Evolutionary conservation across 2,888 invertebrate genomes (phyloP).

Genomic region (Cecidostiba fungosa): DNA sequence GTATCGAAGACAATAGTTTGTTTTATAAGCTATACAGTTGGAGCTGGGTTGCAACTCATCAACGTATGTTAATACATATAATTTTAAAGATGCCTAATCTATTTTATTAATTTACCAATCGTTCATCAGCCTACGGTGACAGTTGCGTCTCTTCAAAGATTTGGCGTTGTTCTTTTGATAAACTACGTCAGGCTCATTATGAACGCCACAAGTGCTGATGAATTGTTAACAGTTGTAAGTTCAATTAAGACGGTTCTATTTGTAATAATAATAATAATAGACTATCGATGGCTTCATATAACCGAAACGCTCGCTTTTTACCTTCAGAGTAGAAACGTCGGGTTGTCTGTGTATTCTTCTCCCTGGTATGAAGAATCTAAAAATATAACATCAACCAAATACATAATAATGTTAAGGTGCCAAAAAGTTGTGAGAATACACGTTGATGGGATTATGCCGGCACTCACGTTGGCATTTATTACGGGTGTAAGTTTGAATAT

Average conservation of each 20-base stretch:
- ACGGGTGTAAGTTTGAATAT: constrained; percentile 38
- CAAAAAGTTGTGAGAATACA: constrained; percentile 41
- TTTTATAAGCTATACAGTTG: constrained; percentile 48
- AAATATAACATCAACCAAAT: neutral
- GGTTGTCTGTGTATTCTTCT: constrained; percentile 21
- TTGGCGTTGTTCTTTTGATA: constrained; percentile 38
- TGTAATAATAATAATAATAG: neutral
- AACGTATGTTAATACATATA: constrained; percentile 26
- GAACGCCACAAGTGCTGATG: constrained; percentile 32
- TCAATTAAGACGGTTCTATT: neutral
- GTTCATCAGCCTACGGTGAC: constrained; percentile 24
- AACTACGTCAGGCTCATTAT: constrained; percentile 48
- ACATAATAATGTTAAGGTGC: constrained; percentile 51
- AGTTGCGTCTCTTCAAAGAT: constrained; percentile 17
- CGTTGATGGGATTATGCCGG: constrained; percentile 36
- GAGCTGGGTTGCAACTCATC: constrained; percentile 44
- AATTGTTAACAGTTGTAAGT: constrained; percentile 35
- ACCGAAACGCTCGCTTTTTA: neutral
- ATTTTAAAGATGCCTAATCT: neutral
- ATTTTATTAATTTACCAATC: neutral
- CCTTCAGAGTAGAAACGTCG: constrained; percentile 34
- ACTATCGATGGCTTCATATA: neutral
- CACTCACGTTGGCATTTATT: constrained; percentile 31
- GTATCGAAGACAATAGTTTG: constrained; percentile 39
- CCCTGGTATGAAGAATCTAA: constrained; percentile 24